A percentile compares a stretch with the other conserved stretches of the same genome.
Evolutionary conservation across 2,888 invertebrate species (phyloP).

Genomic region (Lycaena phlaeas): DNA sequence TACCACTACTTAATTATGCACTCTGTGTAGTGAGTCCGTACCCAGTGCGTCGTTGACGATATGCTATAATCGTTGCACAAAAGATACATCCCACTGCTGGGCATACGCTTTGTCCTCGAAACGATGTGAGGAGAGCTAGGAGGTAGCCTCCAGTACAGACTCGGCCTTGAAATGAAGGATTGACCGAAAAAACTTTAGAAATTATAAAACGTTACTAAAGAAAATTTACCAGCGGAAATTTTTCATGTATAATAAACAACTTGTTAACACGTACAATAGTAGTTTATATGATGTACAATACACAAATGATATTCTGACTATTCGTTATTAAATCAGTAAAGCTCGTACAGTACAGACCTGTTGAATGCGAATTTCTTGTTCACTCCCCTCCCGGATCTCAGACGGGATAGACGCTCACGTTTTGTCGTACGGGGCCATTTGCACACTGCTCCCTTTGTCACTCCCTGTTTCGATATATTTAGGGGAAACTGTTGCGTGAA

Average conservation of each 20-base stretch:
- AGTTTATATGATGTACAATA: neutral
- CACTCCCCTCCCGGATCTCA: conserved; percentile 23
- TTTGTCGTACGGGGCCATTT: conserved; percentile 1
- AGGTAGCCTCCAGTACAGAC: too few species aligned
- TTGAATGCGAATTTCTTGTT: conserved; percentile 22
- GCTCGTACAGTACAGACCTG: conserved; percentile 21
- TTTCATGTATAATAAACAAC: neutral
- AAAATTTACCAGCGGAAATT: too few species aligned
- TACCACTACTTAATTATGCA: too few species aligned
- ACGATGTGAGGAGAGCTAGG: too few species aligned
- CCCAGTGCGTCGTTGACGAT: too few species aligned
- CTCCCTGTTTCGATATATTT: neutral
- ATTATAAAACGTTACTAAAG: too few species aligned
- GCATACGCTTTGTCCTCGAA: too few species aligned
- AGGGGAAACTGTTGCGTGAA: neutral
- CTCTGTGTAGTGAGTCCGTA: too few species aligned
- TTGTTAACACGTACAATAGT: neutral
- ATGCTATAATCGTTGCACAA: too few species aligned
- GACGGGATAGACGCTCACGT: conserved; percentile 16
- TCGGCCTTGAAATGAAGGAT: too few species aligned
- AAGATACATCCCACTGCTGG: too few species aligned
- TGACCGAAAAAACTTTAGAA: too few species aligned
- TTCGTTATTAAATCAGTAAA: conserved; percentile 4
- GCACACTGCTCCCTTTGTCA: conserved; percentile 7
- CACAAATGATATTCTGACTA: neutral